Evolutionary conservation across 2,113 vertebrate species (phyloP), one percentile per base, ranked within the genome.

Genomic region (Leptocoma aspasia): DNA sequence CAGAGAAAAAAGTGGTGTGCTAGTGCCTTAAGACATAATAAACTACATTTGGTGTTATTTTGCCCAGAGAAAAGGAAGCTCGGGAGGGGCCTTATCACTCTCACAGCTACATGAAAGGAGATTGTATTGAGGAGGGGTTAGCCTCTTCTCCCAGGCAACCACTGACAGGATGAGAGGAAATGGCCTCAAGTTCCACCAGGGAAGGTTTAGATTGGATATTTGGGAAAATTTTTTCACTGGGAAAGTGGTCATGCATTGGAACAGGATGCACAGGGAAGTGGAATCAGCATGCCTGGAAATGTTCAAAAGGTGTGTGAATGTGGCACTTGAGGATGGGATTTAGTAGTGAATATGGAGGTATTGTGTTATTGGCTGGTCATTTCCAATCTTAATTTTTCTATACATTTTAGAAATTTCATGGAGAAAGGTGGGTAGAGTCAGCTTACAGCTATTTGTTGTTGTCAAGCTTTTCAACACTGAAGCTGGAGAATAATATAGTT

Each of bases 91-190:
- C 11, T 54, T 35, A 35, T 35, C 30, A 61, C n/a, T 26, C n/a
- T 39, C 30, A 60, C 21, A 76, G 18, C 24, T 41, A 15, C 30
- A 20, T 35, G 39, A 53, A 60, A 45, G 9, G 20, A 69, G 70
- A 27, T 12, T 41, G 54, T 31, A 47, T 9, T 0, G 0, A 54
- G 17, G 11, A 21, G 19, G 7, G 8, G 11, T 76, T 31, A 52
- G 15, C n/a, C 8, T 47, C 30, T 68, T 61, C 20, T 35, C 20
- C 16, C n/a, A 47, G 35, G 24, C 21, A 68, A 19, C 24, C 18
- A 53, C 21, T 15, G n/a, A 41, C 30, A 41, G 17, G n/a, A 47
- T 33, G 16, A 66, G 45, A 60, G 39, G 33, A 60, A 69, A 41
- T 12, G 15, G 30, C 70, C 41, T 82, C 11, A 41, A 31, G 30